Conservation (phyloP, 2,888 invertebrate genomes). For the Drosophila engyochracea region DNA sequence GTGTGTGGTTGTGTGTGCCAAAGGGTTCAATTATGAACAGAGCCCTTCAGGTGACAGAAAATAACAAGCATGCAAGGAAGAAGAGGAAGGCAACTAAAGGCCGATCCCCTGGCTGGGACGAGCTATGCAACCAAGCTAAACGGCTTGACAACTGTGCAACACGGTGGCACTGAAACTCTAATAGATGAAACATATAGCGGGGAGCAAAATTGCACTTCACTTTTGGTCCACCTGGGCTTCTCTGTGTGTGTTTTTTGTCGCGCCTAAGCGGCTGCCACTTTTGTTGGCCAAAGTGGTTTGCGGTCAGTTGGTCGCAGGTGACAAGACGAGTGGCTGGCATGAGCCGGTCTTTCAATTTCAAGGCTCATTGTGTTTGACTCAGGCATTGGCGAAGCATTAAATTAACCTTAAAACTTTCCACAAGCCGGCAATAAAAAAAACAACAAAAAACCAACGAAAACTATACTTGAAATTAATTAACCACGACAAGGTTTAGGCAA, state of each 20-base stretch:
- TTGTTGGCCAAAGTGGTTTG: slow-evolving; percentile 45
- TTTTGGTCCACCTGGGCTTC: slow-evolving; percentile 27
- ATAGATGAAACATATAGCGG: slow-evolving; percentile 39
- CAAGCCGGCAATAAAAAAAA: slow-evolving; percentile 39
- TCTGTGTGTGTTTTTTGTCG: slow-evolving; percentile 30
- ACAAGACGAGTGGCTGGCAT: not conserved
- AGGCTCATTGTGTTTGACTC: slow-evolving; percentile 70
- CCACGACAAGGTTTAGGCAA: slow-evolving; percentile 62
- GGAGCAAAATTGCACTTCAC: slow-evolving; percentile 46
- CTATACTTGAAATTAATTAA: slow-evolving; percentile 78
- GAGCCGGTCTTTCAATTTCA: slow-evolving; percentile 57
- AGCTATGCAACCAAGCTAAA: slow-evolving; percentile 38
- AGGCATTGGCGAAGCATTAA: slow-evolving; percentile 69
- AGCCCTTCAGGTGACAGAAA: slow-evolving; percentile 43
- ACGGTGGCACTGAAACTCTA: slow-evolving; percentile 16
- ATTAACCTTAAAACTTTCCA: slow-evolving; percentile 75
- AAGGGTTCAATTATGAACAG: slow-evolving; percentile 73
- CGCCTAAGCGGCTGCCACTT: slow-evolving; percentile 56
- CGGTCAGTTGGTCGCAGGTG: slow-evolving; percentile 21
- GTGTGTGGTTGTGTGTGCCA: slow-evolving; percentile 40
- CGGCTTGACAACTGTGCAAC: slow-evolving; percentile 18
- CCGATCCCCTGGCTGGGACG: slow-evolving; percentile 33
- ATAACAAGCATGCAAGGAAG: not conserved
- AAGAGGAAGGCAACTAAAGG: slow-evolving; percentile 47
- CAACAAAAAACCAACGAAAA: slow-evolving; percentile 41